Percentiles rank a stretch among this genome's conserved stretches.
Evolutionary conservation across 2,888 invertebrate species (phyloP).

Genomic region (Apeira syringaria): DNA sequence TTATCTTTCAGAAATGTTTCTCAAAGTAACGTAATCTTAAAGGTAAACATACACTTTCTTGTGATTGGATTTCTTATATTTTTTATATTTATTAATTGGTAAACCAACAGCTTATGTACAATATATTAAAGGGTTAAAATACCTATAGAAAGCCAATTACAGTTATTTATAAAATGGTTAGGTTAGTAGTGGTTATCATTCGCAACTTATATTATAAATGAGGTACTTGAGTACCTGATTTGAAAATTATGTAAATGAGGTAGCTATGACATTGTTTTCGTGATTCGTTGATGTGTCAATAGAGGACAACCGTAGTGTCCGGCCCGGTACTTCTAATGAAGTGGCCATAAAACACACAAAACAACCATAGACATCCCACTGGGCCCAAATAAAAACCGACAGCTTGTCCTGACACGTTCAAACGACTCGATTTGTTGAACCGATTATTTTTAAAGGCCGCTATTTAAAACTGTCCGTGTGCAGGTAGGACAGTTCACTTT

Average conservation of each 20-base stretch:
- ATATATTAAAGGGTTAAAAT: too few species aligned
- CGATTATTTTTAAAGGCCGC: slow-evolving; percentile 62
- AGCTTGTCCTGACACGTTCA: slow-evolving; percentile 76
- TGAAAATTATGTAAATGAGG: slow-evolving; percentile 2
- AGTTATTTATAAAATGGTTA: too few species aligned
- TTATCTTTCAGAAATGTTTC: too few species aligned
- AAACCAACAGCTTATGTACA: too few species aligned
- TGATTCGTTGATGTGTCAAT: slow-evolving; percentile 60
- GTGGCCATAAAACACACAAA: slow-evolving; percentile 75
- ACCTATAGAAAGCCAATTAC: too few species aligned
- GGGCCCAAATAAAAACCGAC: slow-evolving; percentile 65
- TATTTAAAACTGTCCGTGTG: slow-evolving; percentile 34
- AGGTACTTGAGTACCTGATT: not conserved
- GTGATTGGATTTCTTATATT: too few species aligned
- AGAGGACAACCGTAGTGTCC: slow-evolving; percentile 52
- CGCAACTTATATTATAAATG: too few species aligned
- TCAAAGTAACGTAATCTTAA: too few species aligned
- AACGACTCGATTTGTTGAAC: slow-evolving; percentile 71
- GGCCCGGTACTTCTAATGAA: slow-evolving; percentile 66
- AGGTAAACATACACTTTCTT: too few species aligned
- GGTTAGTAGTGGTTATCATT: too few species aligned
- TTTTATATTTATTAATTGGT: too few species aligned
- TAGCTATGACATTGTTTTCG: slow-evolving; percentile 11
- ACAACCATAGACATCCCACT: slow-evolving; percentile 69
- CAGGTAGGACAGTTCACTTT: slow-evolving; percentile 60